Percentiles rank a stretch among this genome's conserved stretches.
These are phyloP conservation scores for Erannis defoliaria DNA, from an alignment of 2,888 invertebrate genomes.

Conservation along the genomic window DNA sequence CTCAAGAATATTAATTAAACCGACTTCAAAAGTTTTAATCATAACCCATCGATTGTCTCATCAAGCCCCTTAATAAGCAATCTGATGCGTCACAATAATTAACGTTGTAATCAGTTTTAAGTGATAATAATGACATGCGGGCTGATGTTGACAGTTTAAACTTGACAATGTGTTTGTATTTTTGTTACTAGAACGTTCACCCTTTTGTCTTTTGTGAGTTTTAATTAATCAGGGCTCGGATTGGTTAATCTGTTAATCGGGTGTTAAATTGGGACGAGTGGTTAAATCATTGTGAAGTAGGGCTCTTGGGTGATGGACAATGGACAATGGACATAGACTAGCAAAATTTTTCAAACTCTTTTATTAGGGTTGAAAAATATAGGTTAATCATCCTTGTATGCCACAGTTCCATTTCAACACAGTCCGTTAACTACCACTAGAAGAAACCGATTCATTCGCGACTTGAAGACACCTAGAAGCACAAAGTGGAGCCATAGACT, in stretches of 20 bases:
- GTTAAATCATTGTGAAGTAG: slow-evolving; percentile 12
- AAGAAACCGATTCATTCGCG: too few species aligned
- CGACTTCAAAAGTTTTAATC: slow-evolving; percentile 34
- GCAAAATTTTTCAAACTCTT: too few species aligned
- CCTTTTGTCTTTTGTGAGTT: slow-evolving; percentile 62
- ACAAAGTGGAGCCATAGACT: too few species aligned
- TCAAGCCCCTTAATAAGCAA: slow-evolving; percentile 75
- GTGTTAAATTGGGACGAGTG: slow-evolving; percentile 13
- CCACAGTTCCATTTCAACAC: too few species aligned
- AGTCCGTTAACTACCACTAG: too few species aligned
- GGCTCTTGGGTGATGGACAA: slow-evolving; percentile 3
- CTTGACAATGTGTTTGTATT: slow-evolving; percentile 59
- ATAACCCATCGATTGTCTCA: slow-evolving; percentile 66
- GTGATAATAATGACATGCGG: slow-evolving; percentile 84
- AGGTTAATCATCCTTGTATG: too few species aligned
- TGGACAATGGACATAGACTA: too few species aligned
- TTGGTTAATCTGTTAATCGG: slow-evolving; percentile 30
- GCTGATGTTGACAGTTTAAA: slow-evolving; percentile 51
- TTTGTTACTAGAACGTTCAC: slow-evolving; percentile 71
- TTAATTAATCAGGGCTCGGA: slow-evolving; percentile 37
- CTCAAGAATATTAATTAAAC: slow-evolving; percentile 1
- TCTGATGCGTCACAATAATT: slow-evolving; percentile 81
- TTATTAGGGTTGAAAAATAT: too few species aligned
- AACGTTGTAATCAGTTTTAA: slow-evolving; percentile 79
- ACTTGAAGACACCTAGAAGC: too few species aligned